Conservation (phyloP, 2,113 vertebrate genomes). For the Amphiprion ocellaris region DNA sequence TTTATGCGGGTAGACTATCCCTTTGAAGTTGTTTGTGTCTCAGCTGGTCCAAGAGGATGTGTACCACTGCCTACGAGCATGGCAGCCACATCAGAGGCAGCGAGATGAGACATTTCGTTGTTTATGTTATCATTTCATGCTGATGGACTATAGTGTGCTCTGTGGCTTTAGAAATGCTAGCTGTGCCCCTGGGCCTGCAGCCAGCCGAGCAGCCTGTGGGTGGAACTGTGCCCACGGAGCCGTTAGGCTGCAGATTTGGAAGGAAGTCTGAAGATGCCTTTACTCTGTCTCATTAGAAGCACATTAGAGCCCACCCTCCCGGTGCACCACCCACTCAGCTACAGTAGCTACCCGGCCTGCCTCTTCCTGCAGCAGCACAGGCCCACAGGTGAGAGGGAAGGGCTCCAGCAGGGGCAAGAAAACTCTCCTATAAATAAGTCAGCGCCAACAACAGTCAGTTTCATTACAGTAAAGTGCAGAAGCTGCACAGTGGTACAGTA, state of each 20-base stretch:
- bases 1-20: slow-evolving; percentile 7
- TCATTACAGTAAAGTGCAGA: slow-evolving; percentile 47
- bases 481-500: slow-evolving; percentile 27
- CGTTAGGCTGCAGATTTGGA: slow-evolving; percentile 47
- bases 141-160: slow-evolving; percentile 24
- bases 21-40: slow-evolving; percentile 61
- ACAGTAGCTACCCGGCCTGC: slow-evolving; percentile 3
- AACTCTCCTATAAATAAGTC: slow-evolving; percentile 36
- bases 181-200: slow-evolving; percentile 11
- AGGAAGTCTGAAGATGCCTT: slow-evolving; percentile 41
- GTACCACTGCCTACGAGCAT: slow-evolving; percentile 33
- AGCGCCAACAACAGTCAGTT: slow-evolving; percentile 31
- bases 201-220: slow-evolving; percentile 64
- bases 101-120: slow-evolving; percentile 39
- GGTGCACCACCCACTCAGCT: slow-evolving; percentile 47
- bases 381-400: slow-evolving; percentile 35
- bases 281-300: slow-evolving; percentile 74
- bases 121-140: slow-evolving; percentile 45
- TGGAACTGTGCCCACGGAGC: slow-evolving; percentile 52
- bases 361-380: slow-evolving; percentile 17
- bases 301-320: slow-evolving; percentile 48
- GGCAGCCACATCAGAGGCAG: slow-evolving; percentile 52
- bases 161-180: slow-evolving; percentile 39
- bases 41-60: slow-evolving; percentile 36
- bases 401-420: slow-evolving; percentile 26